Percentiles rank a stretch among this genome's conserved stretches.
These are phyloP conservation scores for Leptinotarsa undecemlineata DNA, from an alignment of 1,140 invertebrate species.

Conservation along the genomic window DNA sequence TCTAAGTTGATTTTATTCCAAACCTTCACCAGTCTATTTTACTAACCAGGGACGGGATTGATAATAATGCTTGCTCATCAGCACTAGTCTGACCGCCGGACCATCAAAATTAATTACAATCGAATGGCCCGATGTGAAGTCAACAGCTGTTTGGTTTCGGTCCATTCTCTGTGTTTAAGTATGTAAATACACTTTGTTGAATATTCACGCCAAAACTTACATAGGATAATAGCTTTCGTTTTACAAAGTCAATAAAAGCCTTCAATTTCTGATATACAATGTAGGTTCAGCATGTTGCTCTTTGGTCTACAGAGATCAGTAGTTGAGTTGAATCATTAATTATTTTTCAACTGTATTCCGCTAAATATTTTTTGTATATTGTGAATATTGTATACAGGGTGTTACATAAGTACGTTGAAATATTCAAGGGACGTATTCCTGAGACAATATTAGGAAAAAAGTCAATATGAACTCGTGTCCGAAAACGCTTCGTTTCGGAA, in stretches of 20 bases:
- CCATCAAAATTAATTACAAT: constrained; percentile 28
- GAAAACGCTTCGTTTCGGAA: no score
- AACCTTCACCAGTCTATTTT: no score
- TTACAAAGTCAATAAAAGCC: constrained; percentile 23
- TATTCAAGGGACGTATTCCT: no score
- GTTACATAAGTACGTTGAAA: no score
- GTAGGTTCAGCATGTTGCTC: background rate
- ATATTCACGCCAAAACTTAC: constrained; percentile 21
- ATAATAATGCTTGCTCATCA: constrained; percentile 16
- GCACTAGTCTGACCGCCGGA: background rate
- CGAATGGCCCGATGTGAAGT: constrained; percentile 22
- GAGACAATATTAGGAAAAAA: no score
- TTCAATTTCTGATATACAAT: constrained; percentile 19
- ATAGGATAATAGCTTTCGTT: constrained; percentile 23
- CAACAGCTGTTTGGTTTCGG: constrained; percentile 20
- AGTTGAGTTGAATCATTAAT: background rate
- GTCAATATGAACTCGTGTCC: no score
- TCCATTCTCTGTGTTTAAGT: constrained; percentile 24
- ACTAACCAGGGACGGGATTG: background rate
- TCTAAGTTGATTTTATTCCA: no score
- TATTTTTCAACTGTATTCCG: background rate
- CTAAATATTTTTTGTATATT: no score
- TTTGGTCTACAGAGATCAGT: background rate
- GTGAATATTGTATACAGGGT: no score
- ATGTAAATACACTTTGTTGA: constrained; percentile 26